Conservation (phyloP, 2,797 vertebrate species). For the Macropus fuliginosus region DNA sequence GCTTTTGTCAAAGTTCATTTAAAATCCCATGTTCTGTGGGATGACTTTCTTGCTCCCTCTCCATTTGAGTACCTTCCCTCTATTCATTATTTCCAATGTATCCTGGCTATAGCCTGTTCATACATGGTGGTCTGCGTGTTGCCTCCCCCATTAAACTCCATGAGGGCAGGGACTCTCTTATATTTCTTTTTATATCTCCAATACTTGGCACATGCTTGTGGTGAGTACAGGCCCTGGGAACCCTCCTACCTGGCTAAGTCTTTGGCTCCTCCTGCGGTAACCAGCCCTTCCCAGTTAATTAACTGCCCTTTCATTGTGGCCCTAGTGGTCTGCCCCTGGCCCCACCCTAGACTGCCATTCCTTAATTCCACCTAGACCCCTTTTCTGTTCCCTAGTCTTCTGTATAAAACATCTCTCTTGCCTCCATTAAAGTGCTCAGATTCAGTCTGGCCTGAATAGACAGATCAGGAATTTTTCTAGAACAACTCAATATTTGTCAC, state of each 20-base stretch:
- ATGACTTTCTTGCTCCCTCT: neutral
- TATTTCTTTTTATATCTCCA: neutral
- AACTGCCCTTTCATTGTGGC: too few species aligned
- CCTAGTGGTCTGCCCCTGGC: too few species aligned
- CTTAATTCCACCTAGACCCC: too few species aligned
- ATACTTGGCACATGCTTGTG: neutral
- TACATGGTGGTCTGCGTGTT: too few species aligned
- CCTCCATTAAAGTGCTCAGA: too few species aligned
- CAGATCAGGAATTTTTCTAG: neutral
- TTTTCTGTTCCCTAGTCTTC: too few species aligned
- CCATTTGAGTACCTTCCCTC: neutral
- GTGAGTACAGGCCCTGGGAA: too few species aligned
- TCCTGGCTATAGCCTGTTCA: neutral
- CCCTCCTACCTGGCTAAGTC: too few species aligned
- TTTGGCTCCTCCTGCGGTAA: too few species aligned
- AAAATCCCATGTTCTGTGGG: neutral
- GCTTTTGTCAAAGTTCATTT: neutral
- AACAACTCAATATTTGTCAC: neutral
- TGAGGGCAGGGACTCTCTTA: neutral
- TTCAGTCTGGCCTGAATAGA: neutral
- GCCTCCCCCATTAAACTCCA: neutral
- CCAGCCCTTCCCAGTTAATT: too few species aligned
- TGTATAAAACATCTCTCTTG: too few species aligned
- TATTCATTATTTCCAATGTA: neutral
- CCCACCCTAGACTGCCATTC: too few species aligned